phyloP scores from a whole-genome alignment of 2,888 invertebrate genomes.

The Phaedon cochleariae region DNA sequence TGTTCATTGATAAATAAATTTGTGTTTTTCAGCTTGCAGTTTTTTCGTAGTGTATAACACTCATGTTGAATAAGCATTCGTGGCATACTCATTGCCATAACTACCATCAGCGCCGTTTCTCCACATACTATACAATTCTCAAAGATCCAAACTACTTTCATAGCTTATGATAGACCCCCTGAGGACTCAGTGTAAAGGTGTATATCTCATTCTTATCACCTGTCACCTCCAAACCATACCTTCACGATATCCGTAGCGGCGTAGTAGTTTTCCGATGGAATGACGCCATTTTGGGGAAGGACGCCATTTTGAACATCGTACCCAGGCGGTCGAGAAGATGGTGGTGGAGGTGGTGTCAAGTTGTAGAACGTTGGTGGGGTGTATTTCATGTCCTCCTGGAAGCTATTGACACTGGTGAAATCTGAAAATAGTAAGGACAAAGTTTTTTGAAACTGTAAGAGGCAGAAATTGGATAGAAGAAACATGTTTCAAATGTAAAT shows the following conservation, averaged over 20 bases:
- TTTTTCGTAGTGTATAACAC: too few relatives aligned
- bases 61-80: too few relatives aligned
- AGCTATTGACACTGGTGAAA: constrained; percentile 67
- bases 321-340: constrained; percentile 61
- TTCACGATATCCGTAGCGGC: constrained; percentile 83
- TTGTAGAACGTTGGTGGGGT: constrained; percentile 64
- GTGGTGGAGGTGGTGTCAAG: constrained; percentile 64
- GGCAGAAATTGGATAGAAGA: background rate
- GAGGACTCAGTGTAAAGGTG: too few relatives aligned
- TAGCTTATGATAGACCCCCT: too few relatives aligned
- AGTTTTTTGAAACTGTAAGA: background rate
- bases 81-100: too few relatives aligned
- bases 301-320: constrained; percentile 62
- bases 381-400: constrained; percentile 66
- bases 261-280: constrained; percentile 71
- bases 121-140: too few relatives aligned
- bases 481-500: too few relatives aligned
- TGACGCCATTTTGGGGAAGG: constrained; percentile 55
- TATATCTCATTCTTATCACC: background rate
- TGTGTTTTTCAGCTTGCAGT: too few relatives aligned
- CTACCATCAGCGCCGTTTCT: too few relatives aligned
- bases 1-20: too few relatives aligned
- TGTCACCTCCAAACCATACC: constrained; percentile 57
- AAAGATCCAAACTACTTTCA: too few relatives aligned
- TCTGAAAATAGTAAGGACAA: constrained; percentile 60